Evolutionary conservation across 2,113 vertebrate species (phyloP).

Genomic region (Loxodonta africana): DNA sequence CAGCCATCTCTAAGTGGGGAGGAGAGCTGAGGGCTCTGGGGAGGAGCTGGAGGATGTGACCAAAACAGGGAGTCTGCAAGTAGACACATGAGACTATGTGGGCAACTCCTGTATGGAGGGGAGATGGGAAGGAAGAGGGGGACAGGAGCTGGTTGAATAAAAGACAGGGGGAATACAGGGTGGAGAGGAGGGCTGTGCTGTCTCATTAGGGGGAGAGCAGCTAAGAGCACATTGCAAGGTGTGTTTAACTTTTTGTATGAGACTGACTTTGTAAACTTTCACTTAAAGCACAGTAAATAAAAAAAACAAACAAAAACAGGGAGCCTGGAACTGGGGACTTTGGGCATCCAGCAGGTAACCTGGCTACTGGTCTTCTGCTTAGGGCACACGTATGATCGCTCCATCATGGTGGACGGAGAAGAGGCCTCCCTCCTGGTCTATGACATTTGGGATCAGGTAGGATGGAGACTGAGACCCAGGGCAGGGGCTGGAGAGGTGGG

Average conservation of each 20-base stretch:
- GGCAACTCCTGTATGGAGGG: too few relatives aligned
- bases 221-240: too few relatives aligned
- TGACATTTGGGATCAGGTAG: slow-evolving; percentile 99
- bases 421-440: slow-evolving; percentile 96
- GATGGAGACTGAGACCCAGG: slow-evolving; percentile 88
- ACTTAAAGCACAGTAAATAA: too few relatives aligned
- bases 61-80: neutral
- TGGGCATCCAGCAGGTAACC: slow-evolving; percentile 26
- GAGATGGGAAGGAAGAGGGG: too few relatives aligned
- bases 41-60: neutral
- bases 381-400: slow-evolving; percentile 98
- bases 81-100: too few relatives aligned
- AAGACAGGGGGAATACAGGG: too few relatives aligned
- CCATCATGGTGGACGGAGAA: slow-evolving; percentile 96
- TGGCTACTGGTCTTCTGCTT: slow-evolving; percentile 45
- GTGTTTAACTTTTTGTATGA: too few relatives aligned
- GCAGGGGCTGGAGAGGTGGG: neutral
- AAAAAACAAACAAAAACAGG: too few relatives aligned
- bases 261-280: too few relatives aligned
- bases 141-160: too few relatives aligned
- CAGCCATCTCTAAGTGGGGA: neutral
- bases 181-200: too few relatives aligned
- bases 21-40: neutral
- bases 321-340: neutral
- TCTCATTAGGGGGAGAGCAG: too few relatives aligned